phyloP scores from a whole-genome alignment of 2,888 invertebrate species.

The Graphium colonna region DNA sequence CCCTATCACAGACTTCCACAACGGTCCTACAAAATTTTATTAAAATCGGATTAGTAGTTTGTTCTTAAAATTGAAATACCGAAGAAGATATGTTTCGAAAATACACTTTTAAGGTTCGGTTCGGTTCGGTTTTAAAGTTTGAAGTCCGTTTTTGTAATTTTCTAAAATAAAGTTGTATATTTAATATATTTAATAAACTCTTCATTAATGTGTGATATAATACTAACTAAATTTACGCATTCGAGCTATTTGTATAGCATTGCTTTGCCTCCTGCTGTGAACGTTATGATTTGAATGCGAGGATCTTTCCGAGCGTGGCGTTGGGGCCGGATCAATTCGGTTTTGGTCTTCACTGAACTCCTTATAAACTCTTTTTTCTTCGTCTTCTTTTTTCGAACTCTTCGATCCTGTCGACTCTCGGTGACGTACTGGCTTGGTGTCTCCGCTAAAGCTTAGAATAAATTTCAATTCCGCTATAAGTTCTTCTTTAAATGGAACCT shows the following conservation, averaged over 20 bases:
- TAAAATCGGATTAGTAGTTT: too few relatives aligned
- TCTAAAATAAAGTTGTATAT: too few relatives aligned
- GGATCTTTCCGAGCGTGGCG: conserved; percentile 58
- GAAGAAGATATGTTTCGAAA: too few relatives aligned
- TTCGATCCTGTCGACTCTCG: conserved; percentile 58
- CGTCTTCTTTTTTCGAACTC: conserved; percentile 45
- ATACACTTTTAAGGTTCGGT: too few relatives aligned
- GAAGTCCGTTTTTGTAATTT: too few relatives aligned
- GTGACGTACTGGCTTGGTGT: conserved; percentile 83
- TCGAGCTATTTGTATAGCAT: conserved; percentile 62
- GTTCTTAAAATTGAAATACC: too few relatives aligned
- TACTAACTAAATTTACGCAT: conserved; percentile 66
- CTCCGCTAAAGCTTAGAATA: conserved; percentile 84
- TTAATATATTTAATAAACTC: too few relatives aligned
- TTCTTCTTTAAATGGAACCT: conserved; percentile 84
- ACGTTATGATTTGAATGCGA: conserved; percentile 58
- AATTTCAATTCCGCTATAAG: conserved; percentile 86
- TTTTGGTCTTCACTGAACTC: conserved; percentile 43
- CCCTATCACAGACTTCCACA: too few relatives aligned
- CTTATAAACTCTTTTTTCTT: conserved; percentile 38
- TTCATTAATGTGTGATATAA: too few relatives aligned
- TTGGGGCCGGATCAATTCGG: conserved; percentile 44
- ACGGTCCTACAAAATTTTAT: too few relatives aligned
- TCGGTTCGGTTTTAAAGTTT: too few relatives aligned
- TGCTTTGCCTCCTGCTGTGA: conserved; percentile 66